Percentiles rank a stretch among this genome's conserved stretches.
Evolutionary conservation across 2,113 vertebrate species (phyloP).

Genomic region (Mus pahari): DNA sequence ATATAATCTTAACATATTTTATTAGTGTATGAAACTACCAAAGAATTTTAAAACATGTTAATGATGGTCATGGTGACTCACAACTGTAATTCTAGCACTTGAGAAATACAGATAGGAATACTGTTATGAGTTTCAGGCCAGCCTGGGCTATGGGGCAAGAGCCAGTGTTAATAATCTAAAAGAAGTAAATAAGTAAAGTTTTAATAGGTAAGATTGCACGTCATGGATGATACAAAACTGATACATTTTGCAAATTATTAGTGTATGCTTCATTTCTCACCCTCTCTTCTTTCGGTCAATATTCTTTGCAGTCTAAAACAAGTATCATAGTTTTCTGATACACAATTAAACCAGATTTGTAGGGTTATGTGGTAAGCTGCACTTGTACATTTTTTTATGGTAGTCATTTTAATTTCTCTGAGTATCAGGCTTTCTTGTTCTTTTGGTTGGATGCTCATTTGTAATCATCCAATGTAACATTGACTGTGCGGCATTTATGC

Average conservation of each 20-base stretch:
- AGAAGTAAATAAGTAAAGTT: conserved; percentile 30
- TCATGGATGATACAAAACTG: neutral
- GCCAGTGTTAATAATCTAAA: neutral
- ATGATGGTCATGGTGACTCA: neutral
- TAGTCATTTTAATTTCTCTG: neutral
- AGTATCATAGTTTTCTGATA: conserved; percentile 30
- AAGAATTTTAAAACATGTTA: neutral
- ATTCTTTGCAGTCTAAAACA: neutral
- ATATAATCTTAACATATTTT: neutral
- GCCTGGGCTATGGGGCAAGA: neutral
- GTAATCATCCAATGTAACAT: conserved; percentile 2
- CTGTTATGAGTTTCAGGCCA: neutral
- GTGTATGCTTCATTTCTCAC: conserved; percentile 33
- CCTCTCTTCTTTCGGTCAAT: neutral
- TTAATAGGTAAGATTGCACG: neutral
- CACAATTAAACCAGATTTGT: neutral
- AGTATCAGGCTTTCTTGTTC: neutral
- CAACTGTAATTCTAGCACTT: neutral
- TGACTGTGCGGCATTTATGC: conserved; percentile 6
- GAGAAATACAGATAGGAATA: neutral
- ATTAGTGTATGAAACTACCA: neutral
- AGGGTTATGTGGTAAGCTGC: conserved; percentile 35
- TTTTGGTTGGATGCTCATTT: conserved; percentile 43
- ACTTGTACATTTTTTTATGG: conserved; percentile 4
- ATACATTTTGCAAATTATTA: neutral